Percentiles rank a stretch among this genome's conserved stretches.
Conservation (phyloP, 2,888 invertebrate species). For the Drosophila limbata region DNA sequence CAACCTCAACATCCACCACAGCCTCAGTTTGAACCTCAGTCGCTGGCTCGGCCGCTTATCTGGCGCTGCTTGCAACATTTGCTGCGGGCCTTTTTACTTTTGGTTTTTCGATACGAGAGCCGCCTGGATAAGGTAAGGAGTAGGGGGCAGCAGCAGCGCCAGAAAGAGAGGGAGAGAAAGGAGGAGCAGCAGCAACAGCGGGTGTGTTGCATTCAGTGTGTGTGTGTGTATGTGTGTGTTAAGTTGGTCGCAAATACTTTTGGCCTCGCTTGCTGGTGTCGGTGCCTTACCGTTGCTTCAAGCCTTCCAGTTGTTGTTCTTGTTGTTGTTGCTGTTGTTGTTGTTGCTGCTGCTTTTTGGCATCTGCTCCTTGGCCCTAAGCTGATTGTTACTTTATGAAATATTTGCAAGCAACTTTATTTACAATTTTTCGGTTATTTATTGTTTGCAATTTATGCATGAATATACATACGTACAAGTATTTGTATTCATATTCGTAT, state of each 20-base stretch:
- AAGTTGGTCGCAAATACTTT: constrained; percentile 77
- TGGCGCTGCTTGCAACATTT: constrained; percentile 79
- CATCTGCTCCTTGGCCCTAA: constrained; percentile 79
- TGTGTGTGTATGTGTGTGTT: constrained; percentile 47
- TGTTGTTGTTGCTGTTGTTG: constrained; percentile 38
- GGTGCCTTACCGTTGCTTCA: constrained; percentile 76
- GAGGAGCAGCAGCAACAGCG: constrained; percentile 16
- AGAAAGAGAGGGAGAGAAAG: constrained; percentile 1
- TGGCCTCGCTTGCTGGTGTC: constrained; percentile 80
- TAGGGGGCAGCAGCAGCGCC: constrained; percentile 6
- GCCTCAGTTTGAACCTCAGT: constrained; percentile 53
- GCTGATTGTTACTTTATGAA: constrained; percentile 81
- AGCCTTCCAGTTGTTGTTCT: constrained; percentile 33
- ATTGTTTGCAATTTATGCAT: constrained; percentile 82
- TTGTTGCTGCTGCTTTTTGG: constrained; percentile 62
- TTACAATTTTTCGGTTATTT: constrained; percentile 83
- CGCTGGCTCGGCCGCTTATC: constrained; percentile 72
- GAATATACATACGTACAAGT: constrained; percentile 36
- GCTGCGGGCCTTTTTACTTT: constrained; percentile 78
- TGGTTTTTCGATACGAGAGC: constrained; percentile 77
- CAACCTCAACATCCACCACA: constrained; percentile 12
- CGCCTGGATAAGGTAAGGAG: constrained; percentile 53
- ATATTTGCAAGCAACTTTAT: constrained; percentile 82
- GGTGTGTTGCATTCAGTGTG: constrained; percentile 49
- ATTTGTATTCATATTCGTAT: constrained; percentile 26